Conservation (phyloP, 2,888 invertebrate genomes). For the Beris morrisii region DNA sequence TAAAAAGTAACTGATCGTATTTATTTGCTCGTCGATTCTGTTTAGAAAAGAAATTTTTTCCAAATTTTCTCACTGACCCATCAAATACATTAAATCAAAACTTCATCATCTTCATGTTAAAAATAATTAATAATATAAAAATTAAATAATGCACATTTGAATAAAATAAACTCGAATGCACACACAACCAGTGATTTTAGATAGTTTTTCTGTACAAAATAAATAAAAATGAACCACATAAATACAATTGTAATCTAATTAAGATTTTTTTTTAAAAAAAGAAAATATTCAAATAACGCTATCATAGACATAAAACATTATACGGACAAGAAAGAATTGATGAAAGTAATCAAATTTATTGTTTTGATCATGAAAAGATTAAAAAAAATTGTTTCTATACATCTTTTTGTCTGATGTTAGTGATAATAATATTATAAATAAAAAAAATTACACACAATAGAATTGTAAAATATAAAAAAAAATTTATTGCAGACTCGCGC, state of each 20-base stretch:
- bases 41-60: too few relatives aligned
- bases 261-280: slow-evolving; percentile 14
- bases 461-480: slow-evolving; percentile 6
- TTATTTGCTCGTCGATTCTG: too few relatives aligned
- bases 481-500: background rate
- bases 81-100: too few relatives aligned
- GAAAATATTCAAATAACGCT: slow-evolving; percentile 5
- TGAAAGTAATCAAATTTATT: background rate
- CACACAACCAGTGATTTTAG: slow-evolving; percentile 14
- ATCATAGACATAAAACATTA: slow-evolving; percentile 23
- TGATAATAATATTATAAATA: slow-evolving; percentile 24
- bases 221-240: slow-evolving; percentile 13
- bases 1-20: too few relatives aligned
- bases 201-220: slow-evolving; percentile 13
- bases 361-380: background rate
- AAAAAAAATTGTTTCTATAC: slow-evolving; percentile 29
- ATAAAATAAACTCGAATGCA: slow-evolving; percentile 20
- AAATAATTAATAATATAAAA: background rate
- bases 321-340: slow-evolving; percentile 19
- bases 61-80: too few relatives aligned
- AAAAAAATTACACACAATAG: slow-evolving; percentile 7
- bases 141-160: slow-evolving; percentile 6
- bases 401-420: slow-evolving; percentile 39
- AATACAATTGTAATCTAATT: background rate
- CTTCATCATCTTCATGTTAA: too few relatives aligned